These are phyloP conservation scores for Drosophila phalerata DNA, from an alignment of 2,888 invertebrate genomes.

Conservation along the genomic window DNA sequence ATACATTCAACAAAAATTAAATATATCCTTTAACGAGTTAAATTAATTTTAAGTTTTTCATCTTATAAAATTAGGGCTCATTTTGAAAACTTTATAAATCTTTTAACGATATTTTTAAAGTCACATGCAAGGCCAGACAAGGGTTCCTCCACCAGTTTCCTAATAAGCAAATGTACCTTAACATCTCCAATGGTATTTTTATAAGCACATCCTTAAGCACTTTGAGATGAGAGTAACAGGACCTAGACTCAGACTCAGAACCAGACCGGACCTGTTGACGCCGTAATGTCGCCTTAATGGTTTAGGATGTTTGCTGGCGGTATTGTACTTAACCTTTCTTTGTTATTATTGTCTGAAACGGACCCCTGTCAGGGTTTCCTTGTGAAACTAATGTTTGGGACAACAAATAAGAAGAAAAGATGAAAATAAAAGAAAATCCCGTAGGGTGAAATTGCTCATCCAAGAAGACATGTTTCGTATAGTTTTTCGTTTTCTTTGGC, in stretches of 20 bases:
- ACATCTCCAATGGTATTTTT: background rate
- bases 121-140: background rate
- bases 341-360: constrained; percentile 43
- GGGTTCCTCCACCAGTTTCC: background rate
- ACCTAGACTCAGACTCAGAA: background rate
- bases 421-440: constrained; percentile 5
- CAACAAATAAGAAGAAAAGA: constrained; percentile 22
- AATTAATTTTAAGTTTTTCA: no score
- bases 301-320: constrained; percentile 54
- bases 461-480: constrained; percentile 11
- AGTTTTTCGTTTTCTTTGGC: constrained; percentile 15
- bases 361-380: constrained; percentile 16
- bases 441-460: constrained; percentile 22
- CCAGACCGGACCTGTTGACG: constrained; percentile 8
- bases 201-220: background rate
- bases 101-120: background rate
- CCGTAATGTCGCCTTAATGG: constrained; percentile 24
- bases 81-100: background rate
- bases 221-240: background rate
- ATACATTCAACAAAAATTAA: no score
- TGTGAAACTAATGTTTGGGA: constrained; percentile 36
- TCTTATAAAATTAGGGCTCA: background rate
- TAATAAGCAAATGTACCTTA: background rate
- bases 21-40: no score
- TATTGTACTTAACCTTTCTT: constrained; percentile 58